Evolutionary conservation across 2,888 invertebrate species (phyloP).

Genomic region (Itoplectis maculator): DNA sequence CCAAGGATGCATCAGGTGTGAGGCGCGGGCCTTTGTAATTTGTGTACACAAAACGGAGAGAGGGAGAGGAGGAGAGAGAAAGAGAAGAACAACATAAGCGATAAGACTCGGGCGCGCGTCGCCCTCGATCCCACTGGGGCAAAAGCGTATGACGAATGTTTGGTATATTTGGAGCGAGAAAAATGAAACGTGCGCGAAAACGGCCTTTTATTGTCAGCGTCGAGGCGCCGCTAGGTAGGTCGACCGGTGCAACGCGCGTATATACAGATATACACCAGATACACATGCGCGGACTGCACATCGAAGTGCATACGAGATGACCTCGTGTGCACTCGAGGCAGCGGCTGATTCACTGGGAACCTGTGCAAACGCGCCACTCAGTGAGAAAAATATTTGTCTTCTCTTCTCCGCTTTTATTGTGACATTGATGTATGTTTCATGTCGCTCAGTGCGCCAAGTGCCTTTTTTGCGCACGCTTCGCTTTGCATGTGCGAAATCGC

Average conservation of each 20-base stretch:
- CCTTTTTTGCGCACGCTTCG: no score
- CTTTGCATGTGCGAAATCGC: background rate
- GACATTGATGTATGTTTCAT: background rate
- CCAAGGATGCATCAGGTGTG: conserved; percentile 42
- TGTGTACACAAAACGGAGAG: background rate
- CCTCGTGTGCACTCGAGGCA: conserved; percentile 7
- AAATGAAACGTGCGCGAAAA: conserved; percentile 44
- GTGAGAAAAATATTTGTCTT: conserved; percentile 12
- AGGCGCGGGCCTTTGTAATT: conserved; percentile 33
- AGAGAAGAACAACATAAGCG: conserved; percentile 20
- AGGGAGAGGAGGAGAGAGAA: conserved; percentile 3
- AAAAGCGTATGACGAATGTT: conserved; percentile 33
- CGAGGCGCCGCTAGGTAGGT: conserved; percentile 37
- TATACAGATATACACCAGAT: background rate
- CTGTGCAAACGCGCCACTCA: background rate
- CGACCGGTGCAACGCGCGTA: background rate
- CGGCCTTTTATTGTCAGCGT: conserved; percentile 35
- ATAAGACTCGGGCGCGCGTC: conserved; percentile 19
- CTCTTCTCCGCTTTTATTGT: background rate
- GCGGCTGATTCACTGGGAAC: conserved; percentile 37
- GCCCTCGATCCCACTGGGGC: background rate
- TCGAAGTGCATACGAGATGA: background rate
- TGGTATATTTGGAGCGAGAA: conserved; percentile 36
- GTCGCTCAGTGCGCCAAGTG: no score
- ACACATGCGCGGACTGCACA: no score